A percentile compares a stretch with the other conserved stretches of the same genome.
These are phyloP conservation scores for Megathymus violae DNA, from an alignment of 1,140 invertebrate genomes.

Conservation along the genomic window DNA sequence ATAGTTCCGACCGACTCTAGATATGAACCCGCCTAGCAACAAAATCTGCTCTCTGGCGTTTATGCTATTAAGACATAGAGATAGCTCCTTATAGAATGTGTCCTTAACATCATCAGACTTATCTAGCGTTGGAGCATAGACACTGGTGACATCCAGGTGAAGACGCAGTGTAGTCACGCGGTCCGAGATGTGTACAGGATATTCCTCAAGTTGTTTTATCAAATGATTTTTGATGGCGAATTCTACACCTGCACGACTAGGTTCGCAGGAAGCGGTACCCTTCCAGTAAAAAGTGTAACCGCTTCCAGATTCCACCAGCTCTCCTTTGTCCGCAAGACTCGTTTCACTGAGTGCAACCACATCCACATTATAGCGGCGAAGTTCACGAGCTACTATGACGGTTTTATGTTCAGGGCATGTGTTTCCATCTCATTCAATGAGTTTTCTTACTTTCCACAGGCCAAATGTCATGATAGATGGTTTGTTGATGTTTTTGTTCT, in stretches of 20 bases:
- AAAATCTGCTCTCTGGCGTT: not conserved
- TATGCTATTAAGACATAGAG: conserved; percentile 8
- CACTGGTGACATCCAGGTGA: conserved; percentile 40
- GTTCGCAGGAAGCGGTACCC: not conserved
- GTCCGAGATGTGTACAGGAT: conserved; percentile 32
- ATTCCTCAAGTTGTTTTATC: conserved; percentile 19
- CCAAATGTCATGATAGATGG: conserved; percentile 35
- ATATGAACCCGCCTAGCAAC: not conserved
- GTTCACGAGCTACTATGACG: too few relatives aligned
- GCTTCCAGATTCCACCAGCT: not conserved
- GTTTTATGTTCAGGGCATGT: not conserved
- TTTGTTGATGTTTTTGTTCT: too few relatives aligned
- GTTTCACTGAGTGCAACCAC: conserved; percentile 23
- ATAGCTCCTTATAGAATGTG: conserved; percentile 39
- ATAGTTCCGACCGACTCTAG: too few relatives aligned
- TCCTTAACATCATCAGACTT: conserved; percentile 37
- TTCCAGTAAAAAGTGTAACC: conserved; percentile 24
- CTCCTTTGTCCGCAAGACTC: conserved; percentile 4
- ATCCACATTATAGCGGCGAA: too few relatives aligned
- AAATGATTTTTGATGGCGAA: conserved; percentile 19
- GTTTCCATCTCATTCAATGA: conserved; percentile 1
- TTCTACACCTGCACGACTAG: conserved; percentile 30
- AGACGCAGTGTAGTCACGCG: conserved; percentile 34
- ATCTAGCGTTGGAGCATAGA: conserved; percentile 42
- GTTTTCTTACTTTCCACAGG: not conserved